Evolutionary conservation across 2,113 vertebrate genomes (phyloP).

Genomic region (Brienomyrus brachyistius): DNA sequence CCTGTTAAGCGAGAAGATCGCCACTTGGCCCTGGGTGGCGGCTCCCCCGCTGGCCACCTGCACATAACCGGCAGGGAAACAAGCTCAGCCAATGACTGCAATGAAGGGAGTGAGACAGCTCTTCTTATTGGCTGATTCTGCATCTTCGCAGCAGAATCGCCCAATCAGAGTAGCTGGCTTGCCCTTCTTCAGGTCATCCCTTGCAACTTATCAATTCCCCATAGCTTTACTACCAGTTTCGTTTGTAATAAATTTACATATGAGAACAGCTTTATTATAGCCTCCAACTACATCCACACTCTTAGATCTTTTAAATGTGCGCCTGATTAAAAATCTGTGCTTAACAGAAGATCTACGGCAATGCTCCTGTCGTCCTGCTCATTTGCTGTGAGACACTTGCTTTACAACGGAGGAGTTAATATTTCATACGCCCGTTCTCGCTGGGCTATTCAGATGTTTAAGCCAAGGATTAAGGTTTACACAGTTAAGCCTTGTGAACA

Average conservation of each 20-base stretch:
- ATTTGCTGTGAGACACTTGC: not conserved
- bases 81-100: not conserved
- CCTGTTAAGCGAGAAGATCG: constrained; percentile 77
- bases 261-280: not conserved
- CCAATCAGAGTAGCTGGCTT: not conserved
- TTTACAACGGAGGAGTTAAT: not conserved
- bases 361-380: constrained; percentile 1
- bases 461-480: not conserved
- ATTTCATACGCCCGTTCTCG: not conserved
- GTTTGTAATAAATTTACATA: constrained; percentile 9
- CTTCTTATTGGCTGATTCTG: not conserved
- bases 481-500: constrained; percentile 8
- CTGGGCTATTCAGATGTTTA: not conserved
- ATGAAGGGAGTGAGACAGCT: not conserved
- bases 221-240: not conserved
- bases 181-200: not conserved
- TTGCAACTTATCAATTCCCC: not conserved
- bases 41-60: constrained; percentile 72
- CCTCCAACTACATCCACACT: constrained; percentile 4
- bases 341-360: constrained; percentile 2
- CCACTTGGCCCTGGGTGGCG: constrained; percentile 62
- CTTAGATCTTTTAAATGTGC: constrained; percentile 26
- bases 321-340: constrained; percentile 17
- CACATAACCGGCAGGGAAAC: not conserved
- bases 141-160: not conserved